phyloP scores from a whole-genome alignment of 2,888 invertebrate species.

The Cephalotes varians region DNA sequence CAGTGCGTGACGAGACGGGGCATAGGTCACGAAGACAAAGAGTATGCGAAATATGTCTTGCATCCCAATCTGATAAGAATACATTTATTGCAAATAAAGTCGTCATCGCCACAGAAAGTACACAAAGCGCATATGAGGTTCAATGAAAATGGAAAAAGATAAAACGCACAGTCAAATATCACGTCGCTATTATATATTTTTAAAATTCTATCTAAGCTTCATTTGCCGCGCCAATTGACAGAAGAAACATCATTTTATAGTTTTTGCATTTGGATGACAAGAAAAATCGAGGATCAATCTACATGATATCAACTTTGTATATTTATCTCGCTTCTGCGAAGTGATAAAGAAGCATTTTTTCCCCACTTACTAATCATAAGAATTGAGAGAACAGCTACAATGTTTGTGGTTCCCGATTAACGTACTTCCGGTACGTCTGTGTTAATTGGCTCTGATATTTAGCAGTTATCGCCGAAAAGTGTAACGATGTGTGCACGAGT shows the following conservation, averaged over 20 bases:
- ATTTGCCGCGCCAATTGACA: neutral
- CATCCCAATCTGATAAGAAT: constrained; percentile 14
- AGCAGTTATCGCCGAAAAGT: constrained; percentile 61
- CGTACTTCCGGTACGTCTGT: constrained; percentile 52
- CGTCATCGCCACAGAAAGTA: neutral
- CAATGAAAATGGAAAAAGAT: neutral
- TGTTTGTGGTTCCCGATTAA: constrained; percentile 51
- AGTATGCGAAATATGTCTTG: constrained; percentile 42
- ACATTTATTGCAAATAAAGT: neutral
- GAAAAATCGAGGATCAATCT: neutral
- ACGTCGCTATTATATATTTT: neutral
- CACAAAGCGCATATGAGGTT: neutral
- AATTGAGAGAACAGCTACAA: constrained; percentile 23
- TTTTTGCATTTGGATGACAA: neutral
- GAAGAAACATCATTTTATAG: neutral
- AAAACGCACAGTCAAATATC: neutral
- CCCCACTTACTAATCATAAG: neutral
- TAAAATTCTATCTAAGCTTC: neutral
- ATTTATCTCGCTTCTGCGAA: neutral
- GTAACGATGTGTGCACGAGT: constrained; percentile 46
- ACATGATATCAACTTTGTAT: neutral
- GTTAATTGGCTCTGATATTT: constrained; percentile 68
- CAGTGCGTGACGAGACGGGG: constrained; percentile 28
- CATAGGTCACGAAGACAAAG: constrained; percentile 49
- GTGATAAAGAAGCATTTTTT: neutral